Base-by-base conservation (phyloP, 2,113 vertebrate species). In the Seriola aureovittata region DNA sequence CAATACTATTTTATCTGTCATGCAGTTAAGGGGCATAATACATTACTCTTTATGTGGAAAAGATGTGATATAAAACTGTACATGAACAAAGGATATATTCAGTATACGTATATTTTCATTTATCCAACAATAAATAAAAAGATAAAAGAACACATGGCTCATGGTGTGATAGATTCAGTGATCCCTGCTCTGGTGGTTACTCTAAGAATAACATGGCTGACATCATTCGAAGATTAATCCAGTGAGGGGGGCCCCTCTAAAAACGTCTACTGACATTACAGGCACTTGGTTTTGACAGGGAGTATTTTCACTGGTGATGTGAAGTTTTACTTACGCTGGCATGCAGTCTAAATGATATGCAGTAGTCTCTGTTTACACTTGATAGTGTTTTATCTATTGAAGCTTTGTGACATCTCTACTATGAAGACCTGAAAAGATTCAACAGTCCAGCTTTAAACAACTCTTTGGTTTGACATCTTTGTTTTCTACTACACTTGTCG, bases 81-180 rank as follows among this genome's bases (percentile, higher is more conserved):
- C 78, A 80, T 68, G 79, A 60, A 85, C 57, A 67, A 67, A 38
- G 71, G 32, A 5, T 84, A 5, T 34, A 16, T 55, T 29, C 29
- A 29, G 40, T 68, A 52, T 68, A 29, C 57, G n/a, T 68, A n/a
- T n/a, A 34, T 25, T 57, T 80, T 71, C 8, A 66, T 82, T 74
- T 74, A 55, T 77, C 75, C 62, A 86, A 75, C 63, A 92, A 92
- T 92, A 93, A 90, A 93, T 93, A 89, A 62, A 80, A 32, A 42
- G 46, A 78, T 42, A 68, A 65, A 82, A 48, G 63, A 82, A 87
- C 59, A 62, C 54, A 65, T 85, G 84, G 85, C 80, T 90, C 70
- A 58, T 79, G 78, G 70, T 78, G 77, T 84, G 66, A 85, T 70
- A 71, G 62, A 48, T 52, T 73, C 55, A 72, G 63, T 70, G 73